Conservation (phyloP, 1,140 invertebrate species). For the Bombyx mori region DNA sequence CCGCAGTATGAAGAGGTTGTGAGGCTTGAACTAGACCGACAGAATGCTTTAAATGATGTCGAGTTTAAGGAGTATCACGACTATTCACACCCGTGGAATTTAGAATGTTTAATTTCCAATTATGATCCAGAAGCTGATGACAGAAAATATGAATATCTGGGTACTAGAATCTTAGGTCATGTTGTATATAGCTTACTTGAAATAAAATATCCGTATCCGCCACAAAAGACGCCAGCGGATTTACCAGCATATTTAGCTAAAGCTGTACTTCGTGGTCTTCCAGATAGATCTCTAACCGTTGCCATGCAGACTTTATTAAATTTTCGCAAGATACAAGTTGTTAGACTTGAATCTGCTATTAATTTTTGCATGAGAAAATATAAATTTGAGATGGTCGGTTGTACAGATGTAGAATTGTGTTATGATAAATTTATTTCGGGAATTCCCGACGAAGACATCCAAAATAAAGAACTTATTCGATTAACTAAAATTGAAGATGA, state of each 20-base stretch:
- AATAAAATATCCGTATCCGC: conserved; percentile 69
- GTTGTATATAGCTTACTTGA: conserved; percentile 72
- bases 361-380: conserved; percentile 72
- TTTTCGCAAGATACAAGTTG: conserved; percentile 61
- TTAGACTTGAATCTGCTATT: conserved; percentile 70
- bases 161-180: conserved; percentile 67
- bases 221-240: conserved; percentile 36
- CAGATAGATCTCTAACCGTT: conserved; percentile 48
- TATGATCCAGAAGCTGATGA: conserved; percentile 53
- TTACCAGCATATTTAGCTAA: conserved; percentile 54
- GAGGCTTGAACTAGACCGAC: conserved; percentile 45
- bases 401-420: conserved; percentile 62
- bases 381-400: conserved; percentile 68
- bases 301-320: conserved; percentile 64
- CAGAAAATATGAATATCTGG: conserved; percentile 56
- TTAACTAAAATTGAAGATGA: conserved; percentile 51
- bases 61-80: conserved; percentile 62
- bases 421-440: conserved; percentile 52
- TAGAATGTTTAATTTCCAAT: conserved; percentile 51
- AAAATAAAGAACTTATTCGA: conserved; percentile 47
- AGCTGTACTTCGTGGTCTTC: conserved; percentile 67
- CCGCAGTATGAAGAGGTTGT: conserved; percentile 42
- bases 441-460: conserved; percentile 35
- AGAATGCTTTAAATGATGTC: conserved; percentile 48
- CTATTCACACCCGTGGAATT: conserved; percentile 52